These are phyloP conservation scores for Stegostoma tigrinum DNA, from an alignment of 2,113 vertebrate genomes.

Conservation along the genomic window DNA sequence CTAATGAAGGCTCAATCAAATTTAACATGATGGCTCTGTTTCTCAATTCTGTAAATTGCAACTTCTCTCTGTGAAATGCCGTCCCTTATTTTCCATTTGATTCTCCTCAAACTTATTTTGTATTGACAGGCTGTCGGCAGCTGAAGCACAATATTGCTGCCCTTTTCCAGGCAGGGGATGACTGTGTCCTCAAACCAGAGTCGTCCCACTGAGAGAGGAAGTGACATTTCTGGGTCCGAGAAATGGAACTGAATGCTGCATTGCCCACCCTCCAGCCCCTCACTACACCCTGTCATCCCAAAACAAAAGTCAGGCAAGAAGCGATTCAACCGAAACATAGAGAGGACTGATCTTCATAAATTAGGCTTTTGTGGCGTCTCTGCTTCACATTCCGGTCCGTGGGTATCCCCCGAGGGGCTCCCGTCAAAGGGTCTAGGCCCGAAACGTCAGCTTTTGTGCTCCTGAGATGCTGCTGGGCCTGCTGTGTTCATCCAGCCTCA, in stretches of 20 bases:
- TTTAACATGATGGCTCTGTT: not conserved
- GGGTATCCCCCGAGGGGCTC: not conserved
- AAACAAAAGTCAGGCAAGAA: not conserved
- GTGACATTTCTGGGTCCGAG: not conserved
- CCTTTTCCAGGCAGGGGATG: not conserved
- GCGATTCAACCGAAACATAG: not conserved
- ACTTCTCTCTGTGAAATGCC: not conserved
- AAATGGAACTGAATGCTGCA: not conserved
- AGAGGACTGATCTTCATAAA: not conserved
- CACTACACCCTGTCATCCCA: too few relatives aligned
- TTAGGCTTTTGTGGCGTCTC: not conserved
- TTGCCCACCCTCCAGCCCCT: too few relatives aligned
- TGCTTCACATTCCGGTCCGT: not conserved
- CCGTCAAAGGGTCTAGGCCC: too few relatives aligned
- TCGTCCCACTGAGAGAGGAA: not conserved
- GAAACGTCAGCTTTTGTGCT: too few relatives aligned
- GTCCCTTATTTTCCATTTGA: not conserved
- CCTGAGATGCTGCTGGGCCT: too few relatives aligned
- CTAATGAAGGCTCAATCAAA: not conserved
- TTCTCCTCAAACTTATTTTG: not conserved
- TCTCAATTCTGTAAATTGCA: not conserved
- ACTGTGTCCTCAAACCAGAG: not conserved
- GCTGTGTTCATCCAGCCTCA: too few relatives aligned
- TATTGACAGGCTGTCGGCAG: not conserved
- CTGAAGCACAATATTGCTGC: not conserved